phyloP scores from a whole-genome alignment of 1,140 invertebrate species.

The Metopolophium dirhodum region DNA sequence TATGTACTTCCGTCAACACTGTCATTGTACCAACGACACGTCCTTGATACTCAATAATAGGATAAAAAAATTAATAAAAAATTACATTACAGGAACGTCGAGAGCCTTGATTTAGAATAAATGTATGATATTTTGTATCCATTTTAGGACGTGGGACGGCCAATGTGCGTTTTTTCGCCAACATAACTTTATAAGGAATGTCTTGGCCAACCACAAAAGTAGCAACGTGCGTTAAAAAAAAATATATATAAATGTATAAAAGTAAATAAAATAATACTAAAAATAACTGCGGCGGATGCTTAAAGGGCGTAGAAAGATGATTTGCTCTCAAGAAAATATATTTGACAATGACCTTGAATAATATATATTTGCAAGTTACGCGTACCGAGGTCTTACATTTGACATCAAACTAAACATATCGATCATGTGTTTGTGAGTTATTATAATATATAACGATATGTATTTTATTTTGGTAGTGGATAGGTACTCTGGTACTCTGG shows the following conservation, averaged over 20 bases:
- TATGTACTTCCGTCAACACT: conserved; percentile 52
- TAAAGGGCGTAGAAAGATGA: conserved; percentile 11
- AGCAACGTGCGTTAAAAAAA: not conserved
- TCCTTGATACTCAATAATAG: conserved; percentile 45
- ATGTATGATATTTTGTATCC: conserved; percentile 48
- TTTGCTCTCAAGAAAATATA: not conserved
- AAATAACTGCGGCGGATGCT: not conserved
- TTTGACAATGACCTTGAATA: conserved; percentile 28
- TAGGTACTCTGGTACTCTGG: not conserved
- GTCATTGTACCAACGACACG: not conserved
- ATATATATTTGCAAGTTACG: not conserved
- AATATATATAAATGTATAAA: not conserved
- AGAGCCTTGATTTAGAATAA: conserved; percentile 47
- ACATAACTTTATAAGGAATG: conserved; percentile 53
- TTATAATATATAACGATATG: not conserved
- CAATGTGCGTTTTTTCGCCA: conserved; percentile 50
- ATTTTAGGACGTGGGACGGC: conserved; percentile 54
- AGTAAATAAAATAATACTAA: conserved; percentile 21
- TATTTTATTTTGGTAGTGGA: not conserved
- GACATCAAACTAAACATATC: not conserved
- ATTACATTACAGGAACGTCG: conserved; percentile 25
- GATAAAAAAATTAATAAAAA: conserved; percentile 34
- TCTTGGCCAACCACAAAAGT: conserved; percentile 54
- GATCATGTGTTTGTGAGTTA: not conserved
- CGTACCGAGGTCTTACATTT: not conserved